These are phyloP conservation scores for Apodemia hepburni DNA, from an alignment of 2,888 invertebrate genomes.

Conservation along the genomic window DNA sequence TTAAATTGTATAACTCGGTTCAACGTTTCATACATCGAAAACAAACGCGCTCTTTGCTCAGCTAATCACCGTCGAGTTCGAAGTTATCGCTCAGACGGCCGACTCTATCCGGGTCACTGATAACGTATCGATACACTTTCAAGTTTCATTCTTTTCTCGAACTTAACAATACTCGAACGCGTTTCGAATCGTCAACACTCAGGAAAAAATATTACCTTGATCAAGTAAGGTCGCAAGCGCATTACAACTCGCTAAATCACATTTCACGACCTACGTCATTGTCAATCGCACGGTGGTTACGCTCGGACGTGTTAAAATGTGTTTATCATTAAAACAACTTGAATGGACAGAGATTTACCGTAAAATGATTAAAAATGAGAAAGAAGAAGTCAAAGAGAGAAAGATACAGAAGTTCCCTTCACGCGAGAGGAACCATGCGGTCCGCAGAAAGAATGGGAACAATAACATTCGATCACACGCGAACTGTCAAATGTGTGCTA, in stretches of 20 bases:
- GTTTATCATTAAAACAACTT: conserved; percentile 63
- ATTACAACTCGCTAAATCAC: conserved; percentile 34
- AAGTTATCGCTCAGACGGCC: conserved; percentile 30
- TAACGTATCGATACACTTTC: conserved; percentile 46
- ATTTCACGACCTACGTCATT: conserved; percentile 31
- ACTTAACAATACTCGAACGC: conserved; percentile 38
- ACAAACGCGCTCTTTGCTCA: conserved; percentile 2
- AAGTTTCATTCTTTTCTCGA: conserved; percentile 41
- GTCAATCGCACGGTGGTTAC: conserved; percentile 36
- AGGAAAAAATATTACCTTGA: conserved; percentile 52
- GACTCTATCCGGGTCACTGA: conserved; percentile 45
- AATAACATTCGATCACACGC: conserved; percentile 57
- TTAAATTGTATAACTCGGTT: not conserved
- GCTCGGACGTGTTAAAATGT: conserved; percentile 47
- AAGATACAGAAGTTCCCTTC: conserved; percentile 83
- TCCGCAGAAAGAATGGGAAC: conserved; percentile 79
- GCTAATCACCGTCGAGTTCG: conserved; percentile 34
- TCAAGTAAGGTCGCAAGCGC: conserved; percentile 47
- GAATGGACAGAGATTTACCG: conserved; percentile 66
- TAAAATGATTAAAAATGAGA: conserved; percentile 49
- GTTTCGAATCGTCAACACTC: conserved; percentile 38
- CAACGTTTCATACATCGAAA: not conserved
- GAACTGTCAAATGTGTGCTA: conserved; percentile 63
- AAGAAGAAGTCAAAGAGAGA: conserved; percentile 42
- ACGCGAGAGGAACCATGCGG: conserved; percentile 84